Conservation (phyloP, 2,888 invertebrate genomes). For the Globia sparganii region DNA sequence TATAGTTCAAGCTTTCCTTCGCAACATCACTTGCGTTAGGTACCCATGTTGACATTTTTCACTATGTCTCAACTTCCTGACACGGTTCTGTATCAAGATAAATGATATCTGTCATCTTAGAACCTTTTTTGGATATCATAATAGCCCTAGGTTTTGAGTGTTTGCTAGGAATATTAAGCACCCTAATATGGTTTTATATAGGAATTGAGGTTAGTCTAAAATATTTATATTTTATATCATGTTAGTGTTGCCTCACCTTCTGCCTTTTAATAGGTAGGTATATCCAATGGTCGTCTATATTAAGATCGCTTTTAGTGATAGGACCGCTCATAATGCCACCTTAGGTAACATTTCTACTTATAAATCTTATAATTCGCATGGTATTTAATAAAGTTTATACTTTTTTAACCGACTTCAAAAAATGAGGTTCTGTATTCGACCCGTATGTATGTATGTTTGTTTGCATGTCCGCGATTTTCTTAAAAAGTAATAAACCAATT, state of each 20-base stretch:
- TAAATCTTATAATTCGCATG: not conserved
- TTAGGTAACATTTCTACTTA: not conserved
- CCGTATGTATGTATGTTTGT: too few species aligned
- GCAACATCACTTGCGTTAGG: constrained; percentile 27
- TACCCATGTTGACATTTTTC: constrained; percentile 51
- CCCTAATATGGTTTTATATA: not conserved
- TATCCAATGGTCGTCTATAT: not conserved
- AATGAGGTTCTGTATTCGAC: too few species aligned
- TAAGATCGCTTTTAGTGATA: not conserved
- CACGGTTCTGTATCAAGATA: constrained; percentile 26
- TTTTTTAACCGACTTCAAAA: too few species aligned
- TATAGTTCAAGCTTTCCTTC: constrained; percentile 43
- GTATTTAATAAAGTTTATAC: not conserved
- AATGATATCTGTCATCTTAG: constrained; percentile 38
- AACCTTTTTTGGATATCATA: constrained; percentile 18
- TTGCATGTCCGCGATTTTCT: too few species aligned
- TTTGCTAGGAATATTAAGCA: constrained; percentile 10
- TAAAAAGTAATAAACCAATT: too few species aligned
- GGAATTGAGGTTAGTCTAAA: not conserved
- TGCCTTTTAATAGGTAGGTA: not conserved
- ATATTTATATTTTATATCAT: not conserved
- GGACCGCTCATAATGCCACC: not conserved
- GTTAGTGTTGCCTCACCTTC: not conserved
- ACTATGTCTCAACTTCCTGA: constrained; percentile 39
- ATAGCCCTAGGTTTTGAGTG: not conserved